Percentiles rank a stretch among this genome's conserved stretches.
Evolutionary conservation across 2,888 invertebrate species (phyloP).

Genomic region (Dasysyrphus albostriatus): DNA sequence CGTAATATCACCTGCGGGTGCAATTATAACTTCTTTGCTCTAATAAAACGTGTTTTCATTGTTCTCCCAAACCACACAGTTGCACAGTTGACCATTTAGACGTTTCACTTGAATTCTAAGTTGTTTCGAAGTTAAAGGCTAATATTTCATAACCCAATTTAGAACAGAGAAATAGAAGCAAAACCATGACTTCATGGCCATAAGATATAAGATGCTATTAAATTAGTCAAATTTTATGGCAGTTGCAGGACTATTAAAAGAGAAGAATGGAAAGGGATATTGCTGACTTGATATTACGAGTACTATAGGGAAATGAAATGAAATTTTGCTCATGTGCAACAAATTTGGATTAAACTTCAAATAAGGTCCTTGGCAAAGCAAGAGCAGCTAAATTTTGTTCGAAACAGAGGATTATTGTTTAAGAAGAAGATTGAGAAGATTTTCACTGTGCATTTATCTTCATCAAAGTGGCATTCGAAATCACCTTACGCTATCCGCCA

Average conservation of each 20-base stretch:
- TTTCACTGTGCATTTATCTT: no score
- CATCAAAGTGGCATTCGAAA: no score
- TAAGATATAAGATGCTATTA: neutral
- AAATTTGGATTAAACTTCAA: no score
- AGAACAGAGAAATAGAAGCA: neutral
- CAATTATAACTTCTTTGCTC: conserved; percentile 65
- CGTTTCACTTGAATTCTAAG: conserved; percentile 29
- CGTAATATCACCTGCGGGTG: conserved; percentile 67
- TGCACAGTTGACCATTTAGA: conserved; percentile 32
- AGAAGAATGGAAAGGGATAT: neutral
- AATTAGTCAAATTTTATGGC: conserved; percentile 8
- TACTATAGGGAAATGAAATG: no score
- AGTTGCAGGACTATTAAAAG: neutral
- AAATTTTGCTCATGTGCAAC: no score
- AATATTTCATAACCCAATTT: conserved; percentile 18
- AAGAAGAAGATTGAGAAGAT: no score
- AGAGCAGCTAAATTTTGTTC: no score
- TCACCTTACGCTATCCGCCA: no score
- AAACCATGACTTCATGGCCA: neutral
- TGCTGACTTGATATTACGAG: neutral
- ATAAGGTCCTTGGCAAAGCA: no score
- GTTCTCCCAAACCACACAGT: neutral
- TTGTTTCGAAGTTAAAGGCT: conserved; percentile 21
- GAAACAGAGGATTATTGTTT: no score
- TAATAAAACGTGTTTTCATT: conserved; percentile 30